Evolutionary conservation across 2,113 vertebrate genomes (phyloP).

Genomic region (Rousettus leschenaultii): DNA sequence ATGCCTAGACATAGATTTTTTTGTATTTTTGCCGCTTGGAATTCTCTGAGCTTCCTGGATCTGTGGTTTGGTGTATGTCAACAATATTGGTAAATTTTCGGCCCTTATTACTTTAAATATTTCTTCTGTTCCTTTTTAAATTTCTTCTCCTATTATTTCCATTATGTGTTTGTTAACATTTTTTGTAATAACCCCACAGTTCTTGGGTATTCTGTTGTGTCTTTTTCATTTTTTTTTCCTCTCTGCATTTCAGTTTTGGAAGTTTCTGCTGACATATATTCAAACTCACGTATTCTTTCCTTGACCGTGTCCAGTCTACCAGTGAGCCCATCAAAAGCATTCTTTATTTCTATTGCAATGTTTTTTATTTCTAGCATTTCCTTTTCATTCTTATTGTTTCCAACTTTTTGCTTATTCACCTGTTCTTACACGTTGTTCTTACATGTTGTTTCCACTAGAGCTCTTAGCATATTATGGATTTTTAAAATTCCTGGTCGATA

Average conservation of each 20-base stretch:
- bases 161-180: background rate
- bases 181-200: background rate
- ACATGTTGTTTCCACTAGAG: background rate
- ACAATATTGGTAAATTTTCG: background rate
- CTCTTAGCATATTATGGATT: background rate
- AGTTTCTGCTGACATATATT: background rate
- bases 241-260: background rate
- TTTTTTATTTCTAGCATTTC: conserved; percentile 30
- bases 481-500: conserved; percentile 1
- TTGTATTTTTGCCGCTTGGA: background rate
- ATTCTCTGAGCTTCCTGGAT: background rate
- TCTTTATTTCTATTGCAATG: background rate
- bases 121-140: background rate
- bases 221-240: background rate
- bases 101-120: background rate
- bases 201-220: background rate
- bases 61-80: conserved; percentile 1
- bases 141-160: background rate
- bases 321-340: background rate
- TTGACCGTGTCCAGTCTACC: background rate
- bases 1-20: background rate
- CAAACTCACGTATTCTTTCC: background rate
- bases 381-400: background rate
- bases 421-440: background rate
- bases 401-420: background rate